phyloP scores from a whole-genome alignment of 2,797 vertebrate genomes.

The Phrynocephalus vlangalii region DNA sequence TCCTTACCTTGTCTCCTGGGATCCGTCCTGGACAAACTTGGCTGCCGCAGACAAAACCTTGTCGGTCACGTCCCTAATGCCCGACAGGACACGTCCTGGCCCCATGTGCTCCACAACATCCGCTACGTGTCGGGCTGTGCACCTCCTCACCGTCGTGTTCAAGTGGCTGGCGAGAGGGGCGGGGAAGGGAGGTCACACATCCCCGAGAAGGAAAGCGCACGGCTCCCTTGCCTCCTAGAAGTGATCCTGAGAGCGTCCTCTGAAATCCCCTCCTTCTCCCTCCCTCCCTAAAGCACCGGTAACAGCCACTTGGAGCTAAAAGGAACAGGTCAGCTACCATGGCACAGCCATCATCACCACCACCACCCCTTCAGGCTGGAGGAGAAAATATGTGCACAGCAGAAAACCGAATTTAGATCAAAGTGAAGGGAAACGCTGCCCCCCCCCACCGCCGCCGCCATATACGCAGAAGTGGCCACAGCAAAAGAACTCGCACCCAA shows the following conservation, averaged over 20 bases:
- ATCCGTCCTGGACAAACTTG: constrained; percentile 90
- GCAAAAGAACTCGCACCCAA: neutral
- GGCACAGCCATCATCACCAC: too few species aligned
- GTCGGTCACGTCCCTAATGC: constrained; percentile 83
- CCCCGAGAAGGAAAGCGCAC: neutral
- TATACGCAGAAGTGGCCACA: neutral
- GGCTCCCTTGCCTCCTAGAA: neutral
- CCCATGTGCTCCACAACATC: constrained; percentile 86
- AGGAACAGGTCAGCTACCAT: too few species aligned
- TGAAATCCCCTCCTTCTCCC: neutral
- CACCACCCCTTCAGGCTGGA: neutral
- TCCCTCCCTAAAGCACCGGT: neutral
- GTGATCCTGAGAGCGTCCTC: accelerated
- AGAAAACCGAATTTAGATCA: neutral
- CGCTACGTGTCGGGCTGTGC: constrained; percentile 88
- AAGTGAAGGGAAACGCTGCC: too few species aligned
- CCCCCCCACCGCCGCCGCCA: neutral
- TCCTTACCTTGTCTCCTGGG: constrained; percentile 89
- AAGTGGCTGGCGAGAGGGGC: constrained; percentile 81
- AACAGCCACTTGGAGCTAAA: neutral
- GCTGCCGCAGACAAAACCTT: constrained; percentile 85
- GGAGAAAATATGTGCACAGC: neutral
- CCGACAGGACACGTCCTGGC: constrained; percentile 84
- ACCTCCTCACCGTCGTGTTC: constrained; percentile 88
- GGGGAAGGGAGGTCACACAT: neutral